These are phyloP conservation scores for Ambastaia sidthimunki DNA, from an alignment of 2,797 vertebrate species.

Conservation along the genomic window DNA sequence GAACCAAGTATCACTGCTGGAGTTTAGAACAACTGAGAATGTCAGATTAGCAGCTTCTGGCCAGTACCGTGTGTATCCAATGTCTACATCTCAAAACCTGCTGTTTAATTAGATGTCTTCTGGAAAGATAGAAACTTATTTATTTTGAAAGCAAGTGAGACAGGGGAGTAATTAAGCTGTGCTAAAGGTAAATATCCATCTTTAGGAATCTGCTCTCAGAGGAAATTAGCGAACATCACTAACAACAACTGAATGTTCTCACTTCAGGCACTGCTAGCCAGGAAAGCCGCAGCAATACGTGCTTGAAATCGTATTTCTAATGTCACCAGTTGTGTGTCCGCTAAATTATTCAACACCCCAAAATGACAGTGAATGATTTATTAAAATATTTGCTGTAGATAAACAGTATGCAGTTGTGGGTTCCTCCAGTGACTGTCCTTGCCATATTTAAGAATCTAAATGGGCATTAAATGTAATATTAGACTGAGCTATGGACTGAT, in stretches of 20 bases:
- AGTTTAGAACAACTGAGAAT: background rate
- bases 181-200: background rate
- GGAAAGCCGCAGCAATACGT: background rate
- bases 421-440: slow-evolving; percentile 40
- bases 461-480: background rate
- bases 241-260: background rate
- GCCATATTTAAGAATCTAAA: slow-evolving; percentile 22
- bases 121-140: background rate
- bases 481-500: slow-evolving; percentile 1
- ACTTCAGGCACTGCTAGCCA: background rate
- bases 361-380: slow-evolving; percentile 58
- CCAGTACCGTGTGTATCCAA: background rate
- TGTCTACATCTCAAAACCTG: background rate
- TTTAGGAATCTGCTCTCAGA: background rate
- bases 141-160: background rate
- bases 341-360: slow-evolving; percentile 59
- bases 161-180: background rate
- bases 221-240: background rate
- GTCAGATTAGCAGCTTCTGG: background rate
- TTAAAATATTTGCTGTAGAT: slow-evolving; percentile 48
- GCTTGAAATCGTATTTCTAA: background rate
- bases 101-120: background rate
- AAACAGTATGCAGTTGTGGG: slow-evolving; percentile 40
- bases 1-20: background rate
- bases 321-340: slow-evolving; percentile 42